phyloP scores from a whole-genome alignment of 2,797 vertebrate species.

The Lindbergichthys nudifrons region DNA sequence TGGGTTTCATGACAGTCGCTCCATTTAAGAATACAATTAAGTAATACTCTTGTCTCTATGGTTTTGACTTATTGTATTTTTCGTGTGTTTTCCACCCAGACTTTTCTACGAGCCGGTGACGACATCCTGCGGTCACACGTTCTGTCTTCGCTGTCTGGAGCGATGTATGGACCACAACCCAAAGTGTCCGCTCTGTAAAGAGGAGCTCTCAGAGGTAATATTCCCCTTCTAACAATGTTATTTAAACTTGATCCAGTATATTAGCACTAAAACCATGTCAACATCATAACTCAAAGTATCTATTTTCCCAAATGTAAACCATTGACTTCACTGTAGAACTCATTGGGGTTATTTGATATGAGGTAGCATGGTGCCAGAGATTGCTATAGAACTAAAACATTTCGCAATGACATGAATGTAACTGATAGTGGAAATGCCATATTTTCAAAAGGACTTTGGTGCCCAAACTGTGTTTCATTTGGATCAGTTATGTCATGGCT shows the following conservation, averaged over 20 bases:
- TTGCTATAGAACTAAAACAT: not conserved
- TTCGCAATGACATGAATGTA: not conserved
- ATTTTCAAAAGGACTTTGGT: not conserved
- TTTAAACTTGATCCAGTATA: not conserved
- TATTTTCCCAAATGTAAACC: not conserved
- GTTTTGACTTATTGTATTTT: not conserved
- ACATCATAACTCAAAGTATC: not conserved
- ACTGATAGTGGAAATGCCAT: not conserved
- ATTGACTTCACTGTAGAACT: not conserved
- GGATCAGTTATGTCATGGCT: not conserved
- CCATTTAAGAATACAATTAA: too few relatives aligned
- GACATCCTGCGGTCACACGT: conserved; percentile 92
- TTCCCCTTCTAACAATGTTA: too few relatives aligned
- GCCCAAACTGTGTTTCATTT: conserved; percentile 1
- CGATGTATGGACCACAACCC: conserved; percentile 93
- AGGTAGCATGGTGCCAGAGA: not conserved
- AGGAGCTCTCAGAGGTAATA: conserved; percentile 89
- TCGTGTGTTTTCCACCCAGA: conserved; percentile 47
- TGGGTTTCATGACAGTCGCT: too few relatives aligned
- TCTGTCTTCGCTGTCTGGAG: conserved; percentile 95
- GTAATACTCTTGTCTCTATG: not conserved
- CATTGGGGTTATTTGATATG: not conserved
- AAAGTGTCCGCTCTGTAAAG: conserved; percentile 93
- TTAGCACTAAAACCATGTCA: too few relatives aligned
- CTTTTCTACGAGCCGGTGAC: conserved; percentile 90